phyloP scores from a whole-genome alignment of 2,797 vertebrate species.

The Phaenicophaeus curvirostris region DNA sequence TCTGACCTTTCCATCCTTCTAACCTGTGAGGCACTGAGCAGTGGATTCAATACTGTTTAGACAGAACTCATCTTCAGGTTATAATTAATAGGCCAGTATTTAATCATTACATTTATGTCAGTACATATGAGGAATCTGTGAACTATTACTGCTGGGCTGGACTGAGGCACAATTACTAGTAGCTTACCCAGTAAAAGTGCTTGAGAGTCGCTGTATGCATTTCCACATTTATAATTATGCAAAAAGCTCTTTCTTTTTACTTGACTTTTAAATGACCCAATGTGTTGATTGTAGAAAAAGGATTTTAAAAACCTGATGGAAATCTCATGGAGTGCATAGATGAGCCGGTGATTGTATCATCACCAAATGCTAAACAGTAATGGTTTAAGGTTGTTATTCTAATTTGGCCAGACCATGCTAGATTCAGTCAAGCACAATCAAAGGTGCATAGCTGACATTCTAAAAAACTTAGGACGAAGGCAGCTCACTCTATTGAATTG shows the following conservation, averaged over 20 bases:
- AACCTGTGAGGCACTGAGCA: conserved; percentile 23
- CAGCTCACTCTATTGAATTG: conserved; percentile 22
- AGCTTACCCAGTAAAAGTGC: conserved; percentile 50
- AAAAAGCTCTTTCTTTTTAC: conserved; percentile 44
- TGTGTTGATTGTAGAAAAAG: conserved; percentile 59
- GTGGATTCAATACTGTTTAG: conserved; percentile 46
- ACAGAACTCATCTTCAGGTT: conserved; percentile 53
- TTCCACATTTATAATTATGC: conserved; percentile 61
- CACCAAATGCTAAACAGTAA: conserved; percentile 66
- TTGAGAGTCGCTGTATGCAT: conserved; percentile 27
- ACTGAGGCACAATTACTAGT: conserved; percentile 59
- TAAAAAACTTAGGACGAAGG: conserved; percentile 60
- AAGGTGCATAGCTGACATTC: neutral
- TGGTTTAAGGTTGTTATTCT: conserved; percentile 56
- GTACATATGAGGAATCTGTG: conserved; percentile 56
- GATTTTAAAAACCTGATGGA: conserved; percentile 61
- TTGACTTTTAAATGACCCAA: conserved; percentile 66
- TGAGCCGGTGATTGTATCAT: conserved; percentile 48
- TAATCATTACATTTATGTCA: conserved; percentile 67
- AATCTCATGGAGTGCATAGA: conserved; percentile 46
- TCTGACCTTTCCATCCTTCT: conserved; percentile 66
- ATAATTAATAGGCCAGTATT: conserved; percentile 68
- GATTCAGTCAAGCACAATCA: conserved; percentile 61
- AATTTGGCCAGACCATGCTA: conserved; percentile 52
- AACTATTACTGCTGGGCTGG: conserved; percentile 46